Conservation (phyloP, 2,797 vertebrate genomes). For the Esox lucius region DNA sequence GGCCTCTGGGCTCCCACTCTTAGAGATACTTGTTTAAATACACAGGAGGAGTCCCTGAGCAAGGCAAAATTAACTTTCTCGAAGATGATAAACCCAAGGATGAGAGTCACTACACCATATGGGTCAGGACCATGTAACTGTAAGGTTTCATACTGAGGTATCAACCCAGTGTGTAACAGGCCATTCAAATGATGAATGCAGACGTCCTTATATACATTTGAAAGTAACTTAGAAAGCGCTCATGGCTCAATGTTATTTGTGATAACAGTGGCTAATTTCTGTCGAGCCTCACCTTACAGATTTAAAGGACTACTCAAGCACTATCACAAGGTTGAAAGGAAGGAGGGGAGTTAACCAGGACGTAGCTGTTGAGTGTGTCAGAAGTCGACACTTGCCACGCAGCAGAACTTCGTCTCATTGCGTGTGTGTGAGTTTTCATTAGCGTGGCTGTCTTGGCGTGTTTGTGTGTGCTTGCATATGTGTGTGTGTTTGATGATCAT, state of each 20-base stretch:
- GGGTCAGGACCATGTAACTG: neutral
- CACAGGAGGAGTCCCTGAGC: slow-evolving; percentile 56
- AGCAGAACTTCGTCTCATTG: neutral
- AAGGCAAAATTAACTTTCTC: slow-evolving; percentile 58
- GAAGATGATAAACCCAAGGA: slow-evolving; percentile 44
- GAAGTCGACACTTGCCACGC: neutral
- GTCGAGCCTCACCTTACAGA: neutral
- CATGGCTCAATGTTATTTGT: neutral
- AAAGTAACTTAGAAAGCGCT: neutral
- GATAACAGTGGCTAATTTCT: neutral
- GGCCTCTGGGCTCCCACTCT: slow-evolving; percentile 31
- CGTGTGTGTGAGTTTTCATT: neutral
- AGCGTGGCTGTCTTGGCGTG: neutral
- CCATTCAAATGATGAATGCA: neutral
- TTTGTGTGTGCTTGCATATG: neutral
- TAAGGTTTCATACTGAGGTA: neutral
- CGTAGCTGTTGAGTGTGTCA: neutral
- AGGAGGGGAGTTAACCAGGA: neutral
- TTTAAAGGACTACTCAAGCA: neutral
- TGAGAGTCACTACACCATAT: slow-evolving; percentile 30
- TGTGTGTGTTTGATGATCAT: slow-evolving; percentile 6
- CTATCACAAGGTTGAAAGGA: neutral
- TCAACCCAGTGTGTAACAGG: neutral
- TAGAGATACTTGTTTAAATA: slow-evolving; percentile 48
- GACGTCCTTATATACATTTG: neutral